Conservation (phyloP, 2,113 vertebrate genomes). For the Petrocephalus zakoni region DNA sequence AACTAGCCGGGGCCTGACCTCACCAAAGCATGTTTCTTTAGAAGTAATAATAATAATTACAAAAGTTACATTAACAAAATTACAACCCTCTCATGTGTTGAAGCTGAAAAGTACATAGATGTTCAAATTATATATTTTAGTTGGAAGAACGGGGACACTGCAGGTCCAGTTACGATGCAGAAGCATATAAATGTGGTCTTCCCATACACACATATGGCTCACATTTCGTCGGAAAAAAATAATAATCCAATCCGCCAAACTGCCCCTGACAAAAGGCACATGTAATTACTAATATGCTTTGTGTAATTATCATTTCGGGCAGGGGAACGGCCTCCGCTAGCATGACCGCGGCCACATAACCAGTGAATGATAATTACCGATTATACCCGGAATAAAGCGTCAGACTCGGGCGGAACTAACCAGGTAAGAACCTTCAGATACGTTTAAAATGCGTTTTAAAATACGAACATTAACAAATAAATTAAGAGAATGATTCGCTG, state of each 20-base stretch:
- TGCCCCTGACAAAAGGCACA: conserved; percentile 21
- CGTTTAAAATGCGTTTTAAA: background rate
- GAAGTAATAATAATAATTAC: conserved; percentile 19
- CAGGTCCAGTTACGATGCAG: conserved; percentile 23
- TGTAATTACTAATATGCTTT: conserved; percentile 30
- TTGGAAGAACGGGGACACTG: conserved; percentile 16
- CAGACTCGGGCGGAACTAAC: background rate
- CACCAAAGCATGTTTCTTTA: conserved; percentile 17
- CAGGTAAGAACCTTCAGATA: background rate
- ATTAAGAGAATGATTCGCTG: background rate
- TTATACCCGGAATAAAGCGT: background rate
- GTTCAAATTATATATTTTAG: conserved; percentile 26
- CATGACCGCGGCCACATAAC: too few relatives aligned
- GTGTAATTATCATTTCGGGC: conserved; percentile 24
- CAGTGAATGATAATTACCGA: background rate
- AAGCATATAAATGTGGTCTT: conserved; percentile 20
- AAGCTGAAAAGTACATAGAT: conserved; percentile 24
- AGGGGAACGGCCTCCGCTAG: conserved; percentile 14
- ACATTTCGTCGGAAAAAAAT: conserved; percentile 20
- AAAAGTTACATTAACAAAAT: conserved; percentile 20
- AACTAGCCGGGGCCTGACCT: conserved; percentile 1
- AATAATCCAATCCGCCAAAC: conserved; percentile 23
- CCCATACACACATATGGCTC: conserved; percentile 21
- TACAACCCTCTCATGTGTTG: conserved; percentile 19
- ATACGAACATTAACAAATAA: background rate